A percentile compares a stretch with the other conserved stretches of the same genome.
These are phyloP conservation scores for Vombatus ursinus DNA, from an alignment of 2,113 vertebrate genomes.

Conservation along the genomic window DNA sequence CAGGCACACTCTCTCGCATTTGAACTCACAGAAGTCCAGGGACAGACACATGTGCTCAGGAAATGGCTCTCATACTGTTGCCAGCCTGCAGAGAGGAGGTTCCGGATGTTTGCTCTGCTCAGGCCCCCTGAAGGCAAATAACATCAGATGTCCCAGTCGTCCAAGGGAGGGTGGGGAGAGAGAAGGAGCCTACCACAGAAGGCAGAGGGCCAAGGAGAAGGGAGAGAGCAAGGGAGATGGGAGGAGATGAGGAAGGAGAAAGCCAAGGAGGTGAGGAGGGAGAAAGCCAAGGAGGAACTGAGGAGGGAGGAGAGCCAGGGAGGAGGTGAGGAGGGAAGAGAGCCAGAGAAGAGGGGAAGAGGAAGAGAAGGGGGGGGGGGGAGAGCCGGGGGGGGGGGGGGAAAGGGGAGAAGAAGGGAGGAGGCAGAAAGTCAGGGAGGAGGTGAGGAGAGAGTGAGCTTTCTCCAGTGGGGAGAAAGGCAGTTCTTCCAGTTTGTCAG, in stretches of 20 bases:
- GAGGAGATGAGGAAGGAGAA: not conserved
- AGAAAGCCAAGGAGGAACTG: not conserved
- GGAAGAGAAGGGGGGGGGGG: not conserved
- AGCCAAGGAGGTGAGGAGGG: not conserved
- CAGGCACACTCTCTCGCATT: not conserved
- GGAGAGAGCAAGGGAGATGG: not conserved
- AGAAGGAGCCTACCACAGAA: too few relatives aligned
- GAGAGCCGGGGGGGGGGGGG: not conserved
- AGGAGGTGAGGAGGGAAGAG: not conserved
- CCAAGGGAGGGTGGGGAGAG: not conserved
- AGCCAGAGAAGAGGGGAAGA: not conserved
- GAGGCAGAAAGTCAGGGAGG: not conserved
- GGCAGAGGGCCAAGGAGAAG: too few relatives aligned
- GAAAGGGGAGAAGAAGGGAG: not conserved
- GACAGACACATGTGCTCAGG: not conserved
- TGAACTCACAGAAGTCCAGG: conserved; percentile 20
- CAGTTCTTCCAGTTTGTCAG: not conserved
- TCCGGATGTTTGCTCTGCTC: conserved; percentile 75
- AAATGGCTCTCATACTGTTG: not conserved
- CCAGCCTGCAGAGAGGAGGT: conserved; percentile 24
- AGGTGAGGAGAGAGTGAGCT: not conserved
- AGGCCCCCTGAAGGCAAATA: conserved; percentile 75
- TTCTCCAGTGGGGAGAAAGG: not conserved
- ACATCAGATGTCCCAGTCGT: conserved; percentile 60
- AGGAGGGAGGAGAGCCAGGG: not conserved